Conservation (phyloP, 2,113 vertebrate genomes). For the Hydropotes inermis region DNA sequence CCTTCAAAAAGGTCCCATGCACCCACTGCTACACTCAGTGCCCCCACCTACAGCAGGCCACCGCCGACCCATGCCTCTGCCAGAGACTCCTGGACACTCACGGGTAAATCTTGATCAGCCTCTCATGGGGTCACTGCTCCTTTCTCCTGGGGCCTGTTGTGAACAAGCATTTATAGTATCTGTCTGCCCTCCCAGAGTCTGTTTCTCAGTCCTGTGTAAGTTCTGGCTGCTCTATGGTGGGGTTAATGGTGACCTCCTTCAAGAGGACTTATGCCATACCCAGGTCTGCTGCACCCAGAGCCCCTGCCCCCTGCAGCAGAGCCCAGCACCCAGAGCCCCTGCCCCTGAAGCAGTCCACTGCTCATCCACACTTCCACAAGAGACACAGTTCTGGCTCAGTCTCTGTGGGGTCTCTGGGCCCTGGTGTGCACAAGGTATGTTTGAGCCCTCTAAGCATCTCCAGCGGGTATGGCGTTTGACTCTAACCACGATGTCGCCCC, state of each 20-base stretch:
- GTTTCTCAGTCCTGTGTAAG: background rate
- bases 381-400: background rate
- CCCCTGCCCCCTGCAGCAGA: no score
- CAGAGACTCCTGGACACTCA: background rate
- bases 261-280: background rate
- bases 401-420: background rate
- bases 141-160: background rate
- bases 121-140: background rate
- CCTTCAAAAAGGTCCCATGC: no score
- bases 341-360: background rate
- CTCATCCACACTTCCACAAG: background rate
- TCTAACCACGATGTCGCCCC: background rate
- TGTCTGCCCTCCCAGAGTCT: background rate
- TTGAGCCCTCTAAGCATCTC: background rate
- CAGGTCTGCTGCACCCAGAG: background rate
- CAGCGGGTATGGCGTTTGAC: accelerated
- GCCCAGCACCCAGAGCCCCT: no score
- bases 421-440: background rate
- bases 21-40: no score
- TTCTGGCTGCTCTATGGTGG: background rate
- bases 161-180: background rate
- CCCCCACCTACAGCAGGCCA: background rate
- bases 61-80: accelerated
- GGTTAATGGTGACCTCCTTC: background rate
- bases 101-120: background rate